These are phyloP conservation scores for Tillus elongatus DNA, from an alignment of 2,888 invertebrate genomes.

Conservation along the genomic window DNA sequence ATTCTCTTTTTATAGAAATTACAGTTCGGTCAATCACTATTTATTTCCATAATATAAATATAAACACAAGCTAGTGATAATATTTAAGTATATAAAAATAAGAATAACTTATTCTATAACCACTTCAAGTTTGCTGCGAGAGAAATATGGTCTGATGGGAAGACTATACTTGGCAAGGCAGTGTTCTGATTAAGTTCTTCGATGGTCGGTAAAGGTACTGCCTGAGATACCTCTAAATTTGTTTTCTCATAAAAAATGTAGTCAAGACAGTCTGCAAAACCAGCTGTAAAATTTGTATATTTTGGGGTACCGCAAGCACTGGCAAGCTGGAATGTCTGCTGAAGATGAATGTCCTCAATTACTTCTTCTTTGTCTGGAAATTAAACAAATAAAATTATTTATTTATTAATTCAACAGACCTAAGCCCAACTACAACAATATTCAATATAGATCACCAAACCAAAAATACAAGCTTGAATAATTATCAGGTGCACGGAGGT, in stretches of 20 bases:
- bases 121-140: slow-evolving; percentile 69
- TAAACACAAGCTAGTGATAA: too few relatives aligned
- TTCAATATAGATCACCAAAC: too few relatives aligned
- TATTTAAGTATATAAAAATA: too few relatives aligned
- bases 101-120: too few relatives aligned
- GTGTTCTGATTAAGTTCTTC: slow-evolving; percentile 64
- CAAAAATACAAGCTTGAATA: too few relatives aligned
- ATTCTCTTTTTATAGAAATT: too few relatives aligned
- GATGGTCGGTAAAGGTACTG: slow-evolving; percentile 70
- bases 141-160: slow-evolving; percentile 92
- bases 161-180: slow-evolving; percentile 80
- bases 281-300: slow-evolving; percentile 78
- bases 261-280: slow-evolving; percentile 82
- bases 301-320: slow-evolving; percentile 81
- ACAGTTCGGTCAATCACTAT: too few relatives aligned
- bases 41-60: too few relatives aligned
- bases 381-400: slow-evolving; percentile 9
- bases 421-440: neutral
- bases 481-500: too few relatives aligned
- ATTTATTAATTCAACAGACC: neutral
- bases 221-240: slow-evolving; percentile 54
- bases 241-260: slow-evolving; percentile 78
- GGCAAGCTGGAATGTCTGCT: slow-evolving; percentile 55
- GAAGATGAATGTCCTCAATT: slow-evolving; percentile 52
- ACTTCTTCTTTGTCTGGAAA: slow-evolving; percentile 56